Base-by-base conservation (phyloP, 2,113 vertebrate species). In the Nanorana parkeri region DNA sequence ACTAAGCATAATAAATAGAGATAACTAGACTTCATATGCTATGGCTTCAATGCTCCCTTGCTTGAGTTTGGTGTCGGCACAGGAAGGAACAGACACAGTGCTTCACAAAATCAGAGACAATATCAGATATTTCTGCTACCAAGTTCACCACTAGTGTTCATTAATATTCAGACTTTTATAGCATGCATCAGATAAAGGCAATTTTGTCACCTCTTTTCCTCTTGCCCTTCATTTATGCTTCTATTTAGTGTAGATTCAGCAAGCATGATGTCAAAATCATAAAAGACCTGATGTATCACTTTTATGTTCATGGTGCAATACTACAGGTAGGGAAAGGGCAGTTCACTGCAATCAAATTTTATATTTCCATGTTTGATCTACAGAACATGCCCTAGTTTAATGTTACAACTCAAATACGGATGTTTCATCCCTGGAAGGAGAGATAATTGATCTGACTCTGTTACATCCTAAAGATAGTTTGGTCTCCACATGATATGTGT, bases 371-470 rank as follows among this genome's bases (percentile, higher is more conserved):
- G 72, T 75, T 75, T 66, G 61, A 66, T 66, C 41, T 21, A 41
- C 29, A 20, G 65, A 29, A 78, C 63, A 78, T 32, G 52, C 21
- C 29, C 65, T 56, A 10, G 8, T 23, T 67, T 66, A 78, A 32
- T 32, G 28, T 52, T 79, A 6, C 17, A 24, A 58, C 69, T 79
- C 16, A 28, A 52, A 81, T 81, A 54, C 65, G 26, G 41, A 28
- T 23, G 54, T 64, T 73, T 72, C 20, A 65, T 64, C 51, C 23
- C 1, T 16, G 29, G 64, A 55, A 68, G 54, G 68, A 47, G 58
- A 73, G 56, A 64, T 75, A 75, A 81, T 64, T 75, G 80, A 82
- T 82, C 80, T 66, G 55, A 56, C 51, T 74, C 69, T 75, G 36
- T 66, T 58, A 66, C 67, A 17, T 58, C 61, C n/a, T 54, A 82